Evolutionary conservation across 2,797 vertebrate genomes (phyloP), one percentile per base, ranked within the genome.

Genomic region (Chromobotia macracanthus): DNA sequence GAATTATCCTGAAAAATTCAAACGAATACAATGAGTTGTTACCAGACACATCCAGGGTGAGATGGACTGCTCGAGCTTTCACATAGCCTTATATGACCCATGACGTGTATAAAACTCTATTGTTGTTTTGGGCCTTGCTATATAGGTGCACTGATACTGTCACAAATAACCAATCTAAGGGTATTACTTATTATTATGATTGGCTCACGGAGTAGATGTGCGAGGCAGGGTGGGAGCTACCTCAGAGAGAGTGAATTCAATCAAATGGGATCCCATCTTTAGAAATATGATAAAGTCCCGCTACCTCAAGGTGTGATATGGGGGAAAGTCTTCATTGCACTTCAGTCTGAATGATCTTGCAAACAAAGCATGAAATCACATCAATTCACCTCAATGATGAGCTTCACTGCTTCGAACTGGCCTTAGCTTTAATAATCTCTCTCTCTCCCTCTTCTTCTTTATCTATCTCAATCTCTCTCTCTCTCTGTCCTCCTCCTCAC

Each of bases 351-450:
- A 88, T 92, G 93, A 94, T 94, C 92, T 89, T 91, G 93, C 93
- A 95, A 95, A 94, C 93, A 95, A 95, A 95, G 93, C 94, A 94
- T 95, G 94, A 95, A 95, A 95, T 95, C 94, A 94, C 93, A 94
- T 95, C 94, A 94, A 94, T 95, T 94, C 94, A 94, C 93, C 93
- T 94, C 94, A 94, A 95, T 94, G 94, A 95, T 95, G 90, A 82
- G 94, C 93, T 93, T 89, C 89, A 91, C 85, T 92, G 91, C 82
- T 87, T 92, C 90, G 90, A 93, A 91, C 91, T 92, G 90, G 88
- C 89, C 82, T 87, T 86, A 86, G 83, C 84, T 89, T 90, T 90
- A 91, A 91, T 91, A 89, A 90, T 89, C 86, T 89, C 86, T 88
- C 86, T 84, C 81, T 85, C 80, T 80, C 86, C 84, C 83, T 80